These are phyloP conservation scores for Gorsachius goisagi DNA, from an alignment of 2,113 vertebrate species.

Conservation along the genomic window DNA sequence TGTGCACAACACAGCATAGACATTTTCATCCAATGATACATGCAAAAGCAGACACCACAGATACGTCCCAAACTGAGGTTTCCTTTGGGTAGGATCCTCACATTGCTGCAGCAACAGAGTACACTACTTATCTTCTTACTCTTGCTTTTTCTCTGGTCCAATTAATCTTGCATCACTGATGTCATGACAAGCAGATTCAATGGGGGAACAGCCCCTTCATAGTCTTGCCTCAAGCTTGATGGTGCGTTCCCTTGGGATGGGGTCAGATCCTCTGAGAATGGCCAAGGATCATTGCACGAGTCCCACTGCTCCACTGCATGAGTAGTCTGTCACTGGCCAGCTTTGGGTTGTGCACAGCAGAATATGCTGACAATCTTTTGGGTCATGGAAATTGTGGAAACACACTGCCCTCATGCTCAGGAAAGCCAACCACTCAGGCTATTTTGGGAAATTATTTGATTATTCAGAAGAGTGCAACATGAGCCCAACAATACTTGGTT, in stretches of 20 bases:
- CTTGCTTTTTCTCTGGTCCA: neutral
- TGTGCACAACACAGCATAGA: neutral
- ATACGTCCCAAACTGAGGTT: neutral
- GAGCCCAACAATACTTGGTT: neutral
- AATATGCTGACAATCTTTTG: neutral
- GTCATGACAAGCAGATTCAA: neutral
- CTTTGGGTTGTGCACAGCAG: neutral
- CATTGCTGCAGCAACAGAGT: neutral
- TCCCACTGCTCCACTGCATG: fast-evolving
- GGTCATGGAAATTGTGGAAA: neutral
- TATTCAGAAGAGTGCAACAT: neutral
- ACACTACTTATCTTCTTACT: neutral
- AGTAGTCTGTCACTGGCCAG: neutral
- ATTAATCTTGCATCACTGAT: neutral
- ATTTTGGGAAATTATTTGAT: neutral
- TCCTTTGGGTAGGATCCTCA: neutral
- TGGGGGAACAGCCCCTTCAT: neutral
- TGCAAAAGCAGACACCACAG: neutral
- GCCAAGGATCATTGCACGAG: neutral
- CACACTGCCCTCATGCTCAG: neutral
- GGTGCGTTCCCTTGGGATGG: neutral
- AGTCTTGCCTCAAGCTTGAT: neutral
- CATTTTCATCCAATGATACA: neutral
- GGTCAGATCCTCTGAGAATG: neutral
- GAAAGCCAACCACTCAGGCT: neutral